Conservation (phyloP, 2,888 invertebrate genomes). For the Metopia argyrocephala region DNA sequence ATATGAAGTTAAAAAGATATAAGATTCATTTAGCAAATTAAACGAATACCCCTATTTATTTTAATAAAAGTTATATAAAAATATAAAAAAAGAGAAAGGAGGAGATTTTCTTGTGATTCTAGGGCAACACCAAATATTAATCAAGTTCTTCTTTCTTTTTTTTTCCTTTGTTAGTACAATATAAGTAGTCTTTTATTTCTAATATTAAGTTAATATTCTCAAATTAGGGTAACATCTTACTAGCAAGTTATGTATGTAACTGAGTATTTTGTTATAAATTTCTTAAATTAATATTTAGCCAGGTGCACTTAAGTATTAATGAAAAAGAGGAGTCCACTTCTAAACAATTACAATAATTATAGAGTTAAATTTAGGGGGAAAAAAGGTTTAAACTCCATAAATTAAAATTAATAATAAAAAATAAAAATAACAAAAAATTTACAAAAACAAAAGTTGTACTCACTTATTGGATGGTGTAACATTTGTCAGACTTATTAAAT, state of each 20-base stretch:
- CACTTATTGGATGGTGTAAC: slow-evolving; percentile 88
- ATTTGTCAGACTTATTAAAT: slow-evolving; percentile 98
- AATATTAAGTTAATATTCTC: not conserved
- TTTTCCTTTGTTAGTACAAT: not conserved
- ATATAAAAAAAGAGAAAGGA: not conserved
- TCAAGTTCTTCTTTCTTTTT: not conserved
- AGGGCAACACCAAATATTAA: not conserved
- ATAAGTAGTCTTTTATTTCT: not conserved
- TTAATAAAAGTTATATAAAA: not conserved
- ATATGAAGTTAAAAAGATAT: too few relatives aligned
- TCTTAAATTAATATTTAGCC: slow-evolving; percentile 35
- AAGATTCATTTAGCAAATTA: too few relatives aligned
- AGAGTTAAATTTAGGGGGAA: not conserved
- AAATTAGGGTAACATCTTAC: slow-evolving; percentile 2
- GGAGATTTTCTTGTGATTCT: not conserved
- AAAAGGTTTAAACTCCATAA: slow-evolving; percentile 6
- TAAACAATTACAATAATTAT: not conserved
- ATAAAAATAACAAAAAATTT: slow-evolving; percentile 52
- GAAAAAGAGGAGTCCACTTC: slow-evolving; percentile 18
- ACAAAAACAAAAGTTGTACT: slow-evolving; percentile 63
- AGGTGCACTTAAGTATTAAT: slow-evolving; percentile 55
- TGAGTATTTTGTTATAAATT: slow-evolving; percentile 13
- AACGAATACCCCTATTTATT: too few relatives aligned
- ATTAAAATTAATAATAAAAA: not conserved
- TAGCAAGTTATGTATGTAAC: slow-evolving; percentile 1